Percentiles rank a stretch among this genome's conserved stretches.
phyloP scores from a whole-genome alignment of 2,888 invertebrate genomes.

The Apotomis capreana region DNA sequence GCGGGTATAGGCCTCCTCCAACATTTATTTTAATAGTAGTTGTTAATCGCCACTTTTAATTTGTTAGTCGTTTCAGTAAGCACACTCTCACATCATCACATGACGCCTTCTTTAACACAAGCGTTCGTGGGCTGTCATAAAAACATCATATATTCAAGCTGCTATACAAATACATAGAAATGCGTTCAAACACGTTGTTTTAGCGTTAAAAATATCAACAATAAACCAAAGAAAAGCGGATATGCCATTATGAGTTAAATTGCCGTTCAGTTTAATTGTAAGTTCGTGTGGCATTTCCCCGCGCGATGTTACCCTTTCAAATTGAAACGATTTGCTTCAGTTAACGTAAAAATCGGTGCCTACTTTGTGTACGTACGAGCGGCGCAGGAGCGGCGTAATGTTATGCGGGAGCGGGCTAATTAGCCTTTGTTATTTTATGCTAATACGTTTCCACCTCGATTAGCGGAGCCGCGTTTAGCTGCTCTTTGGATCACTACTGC shows the following conservation, averaged over 20 bases:
- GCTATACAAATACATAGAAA: too few relatives aligned
- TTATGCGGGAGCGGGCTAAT: slow-evolving; percentile 69
- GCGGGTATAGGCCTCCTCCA: too few relatives aligned
- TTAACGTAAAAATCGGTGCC: slow-evolving; percentile 21
- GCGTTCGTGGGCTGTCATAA: too few relatives aligned
- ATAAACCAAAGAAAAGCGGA: not conserved
- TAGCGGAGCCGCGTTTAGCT: slow-evolving; percentile 45
- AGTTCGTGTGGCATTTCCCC: not conserved
- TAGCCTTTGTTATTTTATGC: slow-evolving; percentile 81
- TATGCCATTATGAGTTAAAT: not conserved
- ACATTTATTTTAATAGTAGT: too few relatives aligned
- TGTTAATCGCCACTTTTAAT: too few relatives aligned
- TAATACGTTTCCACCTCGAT: slow-evolving; percentile 73
- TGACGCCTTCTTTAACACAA: too few relatives aligned
- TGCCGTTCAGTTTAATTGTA: not conserved
- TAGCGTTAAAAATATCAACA: not conserved
- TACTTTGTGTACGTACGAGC: slow-evolving; percentile 3
- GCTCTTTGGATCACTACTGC: slow-evolving; percentile 24
- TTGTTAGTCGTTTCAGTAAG: too few relatives aligned
- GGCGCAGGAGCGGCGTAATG: slow-evolving; percentile 53
- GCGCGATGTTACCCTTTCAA: not conserved
- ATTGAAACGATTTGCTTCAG: slow-evolving; percentile 5
- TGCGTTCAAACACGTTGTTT: too few relatives aligned
- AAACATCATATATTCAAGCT: too few relatives aligned
- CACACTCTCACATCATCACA: too few relatives aligned